Conservation (phyloP, 2,113 vertebrate species). For the Chrysemys picta region DNA sequence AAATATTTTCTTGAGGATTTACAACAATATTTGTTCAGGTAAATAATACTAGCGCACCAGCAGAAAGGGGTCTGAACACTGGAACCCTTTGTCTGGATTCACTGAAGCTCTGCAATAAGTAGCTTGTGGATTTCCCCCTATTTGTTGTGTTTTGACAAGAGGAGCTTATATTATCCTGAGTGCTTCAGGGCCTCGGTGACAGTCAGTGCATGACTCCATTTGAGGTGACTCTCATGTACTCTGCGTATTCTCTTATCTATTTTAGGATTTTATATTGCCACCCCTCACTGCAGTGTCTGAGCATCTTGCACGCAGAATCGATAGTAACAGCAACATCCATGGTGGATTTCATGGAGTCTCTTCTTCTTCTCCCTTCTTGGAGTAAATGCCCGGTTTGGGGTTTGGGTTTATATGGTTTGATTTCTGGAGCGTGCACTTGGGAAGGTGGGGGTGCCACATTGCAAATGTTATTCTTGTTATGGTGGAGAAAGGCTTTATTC, state of each 20-base stretch:
- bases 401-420: neutral
- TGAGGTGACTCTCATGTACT: neutral
- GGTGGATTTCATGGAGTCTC: neutral
- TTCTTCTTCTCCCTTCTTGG: neutral
- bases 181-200: neutral
- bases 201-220: neutral
- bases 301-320: neutral
- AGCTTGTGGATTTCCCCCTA: neutral
- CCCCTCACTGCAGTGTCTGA: neutral
- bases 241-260: neutral
- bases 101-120: neutral
- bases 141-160: neutral
- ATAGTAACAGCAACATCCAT: neutral
- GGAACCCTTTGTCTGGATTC: neutral
- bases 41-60: neutral
- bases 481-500: neutral
- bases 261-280: neutral
- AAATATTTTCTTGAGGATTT: neutral
- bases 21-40: neutral
- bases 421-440: neutral
- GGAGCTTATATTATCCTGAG: neutral
- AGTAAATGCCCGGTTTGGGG: neutral
- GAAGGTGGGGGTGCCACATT: neutral
- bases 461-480: neutral
- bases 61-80: conserved; percentile 8